Evolutionary conservation across 2,888 invertebrate genomes (phyloP).

Genomic region (Dryomyza anilis): DNA sequence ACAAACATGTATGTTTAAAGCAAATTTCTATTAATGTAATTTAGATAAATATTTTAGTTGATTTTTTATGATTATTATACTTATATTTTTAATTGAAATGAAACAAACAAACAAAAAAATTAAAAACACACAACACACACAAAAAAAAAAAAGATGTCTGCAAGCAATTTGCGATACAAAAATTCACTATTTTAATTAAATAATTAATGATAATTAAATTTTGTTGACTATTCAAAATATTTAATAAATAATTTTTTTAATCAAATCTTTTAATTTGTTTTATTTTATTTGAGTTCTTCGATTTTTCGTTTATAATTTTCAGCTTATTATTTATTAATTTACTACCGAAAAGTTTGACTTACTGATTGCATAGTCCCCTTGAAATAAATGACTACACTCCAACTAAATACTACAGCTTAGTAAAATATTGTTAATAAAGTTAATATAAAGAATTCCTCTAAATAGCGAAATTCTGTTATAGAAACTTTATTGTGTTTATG

Average conservation of each 20-base stretch:
- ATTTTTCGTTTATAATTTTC: slow-evolving; percentile 29
- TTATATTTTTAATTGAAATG: slow-evolving; percentile 38
- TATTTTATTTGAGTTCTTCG: slow-evolving; percentile 32
- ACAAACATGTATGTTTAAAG: slow-evolving; percentile 26
- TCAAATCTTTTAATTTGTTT: slow-evolving; percentile 40
- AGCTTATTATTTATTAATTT: slow-evolving; percentile 24
- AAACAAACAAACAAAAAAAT: no score
- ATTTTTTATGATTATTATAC: slow-evolving; percentile 51
- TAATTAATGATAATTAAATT: slow-evolving; percentile 48
- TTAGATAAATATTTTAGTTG: slow-evolving; percentile 61
- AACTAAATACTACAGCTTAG: no score
- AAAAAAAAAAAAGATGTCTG: slow-evolving; percentile 5
- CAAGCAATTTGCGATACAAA: slow-evolving; percentile 5
- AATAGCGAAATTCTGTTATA: slow-evolving; percentile 4
- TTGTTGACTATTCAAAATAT: slow-evolving; percentile 60
- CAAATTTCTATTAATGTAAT: slow-evolving; percentile 53
- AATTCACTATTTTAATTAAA: slow-evolving; percentile 23
- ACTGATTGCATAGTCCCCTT: no score
- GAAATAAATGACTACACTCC: no score
- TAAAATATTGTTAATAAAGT: no score
- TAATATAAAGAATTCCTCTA: neutral
- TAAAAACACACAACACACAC: slow-evolving; percentile 29
- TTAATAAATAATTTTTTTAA: slow-evolving; percentile 54
- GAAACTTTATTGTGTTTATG: neutral
- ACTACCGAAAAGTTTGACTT: slow-evolving; percentile 27